Percentiles rank a stretch among this genome's conserved stretches.
phyloP scores from a whole-genome alignment of 1,140 invertebrate species.

The Semibalanus balanoides region DNA sequence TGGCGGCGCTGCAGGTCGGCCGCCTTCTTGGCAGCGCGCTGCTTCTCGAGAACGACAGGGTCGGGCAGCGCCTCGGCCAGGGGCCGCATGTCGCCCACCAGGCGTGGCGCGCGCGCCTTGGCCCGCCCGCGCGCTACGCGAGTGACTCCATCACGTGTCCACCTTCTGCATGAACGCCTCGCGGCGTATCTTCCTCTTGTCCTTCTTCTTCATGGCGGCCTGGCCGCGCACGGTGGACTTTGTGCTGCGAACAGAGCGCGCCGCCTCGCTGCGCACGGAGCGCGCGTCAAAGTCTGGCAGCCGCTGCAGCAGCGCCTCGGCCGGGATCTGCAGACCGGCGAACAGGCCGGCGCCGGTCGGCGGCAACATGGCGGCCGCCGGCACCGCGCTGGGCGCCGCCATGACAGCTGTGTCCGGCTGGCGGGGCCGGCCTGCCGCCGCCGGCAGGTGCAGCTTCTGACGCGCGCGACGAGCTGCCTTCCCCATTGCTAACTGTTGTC shows the following conservation, averaged over 20 bases:
- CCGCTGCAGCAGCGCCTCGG: background rate
- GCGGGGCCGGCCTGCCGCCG: too few relatives aligned
- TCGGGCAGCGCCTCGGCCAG: background rate
- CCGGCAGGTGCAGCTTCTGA: background rate
- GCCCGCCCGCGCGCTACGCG: background rate
- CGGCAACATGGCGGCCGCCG: too few relatives aligned
- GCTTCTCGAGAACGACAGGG: background rate
- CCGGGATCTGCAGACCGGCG: background rate
- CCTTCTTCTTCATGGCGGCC: background rate
- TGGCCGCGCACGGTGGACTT: background rate
- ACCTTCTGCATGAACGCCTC: background rate
- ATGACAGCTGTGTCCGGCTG: background rate
- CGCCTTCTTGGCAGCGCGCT: background rate
- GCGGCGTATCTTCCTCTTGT: background rate
- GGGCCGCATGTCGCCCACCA: background rate
- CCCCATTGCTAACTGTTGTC: too few relatives aligned
- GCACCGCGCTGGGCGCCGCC: too few relatives aligned
- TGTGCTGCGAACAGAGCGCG: background rate
- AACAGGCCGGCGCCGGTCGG: background rate
- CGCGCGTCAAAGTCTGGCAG: background rate
- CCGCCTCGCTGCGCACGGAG: background rate
- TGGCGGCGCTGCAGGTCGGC: background rate
- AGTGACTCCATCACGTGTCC: background rate
- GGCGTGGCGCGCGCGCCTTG: background rate
- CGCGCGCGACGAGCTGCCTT: background rate